Base-by-base conservation (phyloP, 1,140 invertebrate genomes). In the Cecropterus lyciades region DNA sequence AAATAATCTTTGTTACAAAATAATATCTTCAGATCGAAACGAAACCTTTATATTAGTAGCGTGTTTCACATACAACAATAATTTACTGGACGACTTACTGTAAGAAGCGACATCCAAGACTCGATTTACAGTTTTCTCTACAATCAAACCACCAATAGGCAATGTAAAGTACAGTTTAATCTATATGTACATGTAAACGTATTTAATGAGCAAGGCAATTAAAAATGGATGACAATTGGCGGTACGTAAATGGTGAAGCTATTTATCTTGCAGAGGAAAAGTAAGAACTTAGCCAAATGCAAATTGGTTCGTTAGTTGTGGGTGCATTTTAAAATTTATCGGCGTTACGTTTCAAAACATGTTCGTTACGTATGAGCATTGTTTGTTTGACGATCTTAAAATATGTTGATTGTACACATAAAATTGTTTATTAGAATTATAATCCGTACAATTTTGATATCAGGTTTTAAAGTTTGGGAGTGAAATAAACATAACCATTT, bases 141-240 rank as follows among this genome's bases (percentile, higher is more conserved):
- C 40, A 55, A 55, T 55, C 40, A 55, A 55, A 33, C 15, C 33
- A 55, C 40, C 52, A 55, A 55, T 55, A 55, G 52, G 40, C 52
- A 55, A 40, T 55, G 52, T 40, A 20, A 37, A 55, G 33, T 55
- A 55, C 13, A 20, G 15, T 55, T 55, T 55, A 40, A 55, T 30
- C 52, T 55, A 17, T 55, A 37, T 40, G 16, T 55, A 55, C 52
- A 13, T 40, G 16, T 42, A 55, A 37, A 33, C 14, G 43, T 14
- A 10, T 46, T 15, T 60, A 60, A 60, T 60, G 45, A 60, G 45
- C 15, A 49, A 10, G 45, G 27, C 20, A 60, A 48, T 60, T 60
- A 60, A 60, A 48, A 49, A 60, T 60, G 45, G 57, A 60, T 57
- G 53, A 57, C 53, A 57, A 57, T 60, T 60, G 49, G 14, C n/a